Conservation (phyloP, 2,113 vertebrate species). For the Sylvietta virens region DNA sequence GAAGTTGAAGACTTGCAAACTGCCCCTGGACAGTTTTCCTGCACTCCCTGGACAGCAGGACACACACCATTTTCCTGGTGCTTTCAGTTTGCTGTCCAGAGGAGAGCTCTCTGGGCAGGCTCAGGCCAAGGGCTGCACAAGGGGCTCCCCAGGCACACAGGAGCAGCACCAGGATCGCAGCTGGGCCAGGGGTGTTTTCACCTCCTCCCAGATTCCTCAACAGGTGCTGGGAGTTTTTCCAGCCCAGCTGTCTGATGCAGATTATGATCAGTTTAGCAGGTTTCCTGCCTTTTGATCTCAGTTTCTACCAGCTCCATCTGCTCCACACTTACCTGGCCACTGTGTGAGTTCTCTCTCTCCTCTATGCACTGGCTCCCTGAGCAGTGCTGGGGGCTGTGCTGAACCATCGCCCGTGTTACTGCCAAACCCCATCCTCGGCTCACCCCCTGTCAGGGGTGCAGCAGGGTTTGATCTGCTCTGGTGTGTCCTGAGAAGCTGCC, state of each 20-base stretch:
- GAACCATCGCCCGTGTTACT: accelerated
- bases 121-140: not conserved
- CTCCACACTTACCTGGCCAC: not conserved
- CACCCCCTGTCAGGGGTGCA: not conserved
- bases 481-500: not conserved
- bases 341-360: not conserved
- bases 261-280: not conserved
- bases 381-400: not conserved
- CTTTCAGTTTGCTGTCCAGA: not conserved
- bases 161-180: not conserved
- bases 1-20: not conserved
- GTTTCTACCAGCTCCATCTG: not conserved
- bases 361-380: not conserved
- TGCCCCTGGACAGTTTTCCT: not conserved
- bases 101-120: not conserved
- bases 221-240: not conserved
- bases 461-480: not conserved
- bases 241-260: not conserved
- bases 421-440: not conserved
- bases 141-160: not conserved
- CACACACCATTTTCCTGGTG: not conserved
- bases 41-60: not conserved
- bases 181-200: not conserved
- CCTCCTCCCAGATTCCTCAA: not conserved
- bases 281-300: not conserved